Evolutionary conservation across 2,888 invertebrate species (phyloP).

Genomic region (Hedychridium roseum): DNA sequence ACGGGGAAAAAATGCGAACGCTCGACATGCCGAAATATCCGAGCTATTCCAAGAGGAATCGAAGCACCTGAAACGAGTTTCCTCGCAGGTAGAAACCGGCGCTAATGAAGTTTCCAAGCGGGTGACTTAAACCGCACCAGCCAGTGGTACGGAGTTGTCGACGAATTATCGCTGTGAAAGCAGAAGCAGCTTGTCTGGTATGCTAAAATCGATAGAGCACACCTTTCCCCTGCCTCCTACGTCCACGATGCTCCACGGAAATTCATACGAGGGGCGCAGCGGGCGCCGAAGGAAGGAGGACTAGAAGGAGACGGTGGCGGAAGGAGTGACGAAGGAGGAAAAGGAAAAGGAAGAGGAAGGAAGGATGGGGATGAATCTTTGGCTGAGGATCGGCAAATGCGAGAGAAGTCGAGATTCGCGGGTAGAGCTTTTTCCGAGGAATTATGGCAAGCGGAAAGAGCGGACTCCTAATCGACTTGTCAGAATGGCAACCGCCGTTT

Average conservation of each 20-base stretch:
- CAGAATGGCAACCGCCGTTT: conserved; percentile 21
- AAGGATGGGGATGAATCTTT: neutral
- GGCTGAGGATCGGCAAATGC: neutral
- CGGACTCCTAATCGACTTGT: conserved; percentile 11
- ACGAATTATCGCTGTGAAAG: conserved; percentile 58
- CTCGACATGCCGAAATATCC: too few relatives aligned
- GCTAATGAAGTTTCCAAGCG: conserved; percentile 28
- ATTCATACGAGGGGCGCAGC: too few relatives aligned
- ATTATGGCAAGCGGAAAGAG: conserved; percentile 2
- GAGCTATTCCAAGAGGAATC: too few relatives aligned
- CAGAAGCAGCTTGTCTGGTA: conserved; percentile 58
- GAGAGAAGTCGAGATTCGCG: neutral
- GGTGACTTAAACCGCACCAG: conserved; percentile 32
- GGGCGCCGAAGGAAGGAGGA: neutral
- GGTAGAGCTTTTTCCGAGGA: neutral
- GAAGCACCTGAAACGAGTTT: too few relatives aligned
- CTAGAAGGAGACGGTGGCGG: neutral
- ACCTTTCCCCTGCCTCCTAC: conserved; percentile 17
- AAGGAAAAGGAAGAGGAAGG: neutral
- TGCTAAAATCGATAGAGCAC: conserved; percentile 57
- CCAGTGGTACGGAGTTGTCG: conserved; percentile 34
- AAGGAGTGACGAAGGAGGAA: neutral
- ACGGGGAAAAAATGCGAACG: too few relatives aligned
- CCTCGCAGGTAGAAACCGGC: too few relatives aligned
- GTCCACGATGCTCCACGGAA: conserved; percentile 12